These are phyloP conservation scores for Dasysyrphus albostriatus DNA, from an alignment of 2,888 invertebrate genomes.

Conservation along the genomic window DNA sequence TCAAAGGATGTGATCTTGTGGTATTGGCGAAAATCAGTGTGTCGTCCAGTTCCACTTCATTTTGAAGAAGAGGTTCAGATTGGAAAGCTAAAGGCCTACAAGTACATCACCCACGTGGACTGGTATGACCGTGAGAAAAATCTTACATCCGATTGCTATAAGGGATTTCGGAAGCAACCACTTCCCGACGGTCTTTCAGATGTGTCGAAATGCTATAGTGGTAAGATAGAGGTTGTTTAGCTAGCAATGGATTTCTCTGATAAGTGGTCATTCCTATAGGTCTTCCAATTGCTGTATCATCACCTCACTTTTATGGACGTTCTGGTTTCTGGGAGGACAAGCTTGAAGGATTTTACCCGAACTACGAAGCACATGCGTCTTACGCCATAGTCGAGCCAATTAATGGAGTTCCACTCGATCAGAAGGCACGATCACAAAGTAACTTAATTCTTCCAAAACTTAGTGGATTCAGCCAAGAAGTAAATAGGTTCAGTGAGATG, in stretches of 20 bases:
- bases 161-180: conserved; percentile 82
- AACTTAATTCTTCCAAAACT: conserved; percentile 86
- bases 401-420: conserved; percentile 86
- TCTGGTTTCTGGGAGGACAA: conserved; percentile 82
- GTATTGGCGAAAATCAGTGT: conserved; percentile 87
- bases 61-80: conserved; percentile 79
- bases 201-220: conserved; percentile 87
- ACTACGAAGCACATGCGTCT: conserved; percentile 86
- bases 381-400: conserved; percentile 89
- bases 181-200: conserved; percentile 87
- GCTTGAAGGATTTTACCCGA: conserved; percentile 87
- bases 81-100: conserved; percentile 85
- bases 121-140: conserved; percentile 86
- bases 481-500: conserved; percentile 85
- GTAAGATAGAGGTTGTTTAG: conserved; percentile 82
- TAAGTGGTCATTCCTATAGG: conserved; percentile 84
- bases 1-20: conserved; percentile 85
- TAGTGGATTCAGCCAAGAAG: conserved; percentile 84
- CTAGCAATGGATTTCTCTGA: neutral
- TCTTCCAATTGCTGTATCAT: conserved; percentile 88
- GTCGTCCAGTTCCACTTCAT: conserved; percentile 76
- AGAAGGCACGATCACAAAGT: conserved; percentile 88
- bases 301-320: conserved; percentile 88
- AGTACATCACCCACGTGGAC: conserved; percentile 85
- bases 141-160: conserved; percentile 86